Conservation (phyloP, 2,888 invertebrate genomes). For the Hypsopygia costalis region DNA sequence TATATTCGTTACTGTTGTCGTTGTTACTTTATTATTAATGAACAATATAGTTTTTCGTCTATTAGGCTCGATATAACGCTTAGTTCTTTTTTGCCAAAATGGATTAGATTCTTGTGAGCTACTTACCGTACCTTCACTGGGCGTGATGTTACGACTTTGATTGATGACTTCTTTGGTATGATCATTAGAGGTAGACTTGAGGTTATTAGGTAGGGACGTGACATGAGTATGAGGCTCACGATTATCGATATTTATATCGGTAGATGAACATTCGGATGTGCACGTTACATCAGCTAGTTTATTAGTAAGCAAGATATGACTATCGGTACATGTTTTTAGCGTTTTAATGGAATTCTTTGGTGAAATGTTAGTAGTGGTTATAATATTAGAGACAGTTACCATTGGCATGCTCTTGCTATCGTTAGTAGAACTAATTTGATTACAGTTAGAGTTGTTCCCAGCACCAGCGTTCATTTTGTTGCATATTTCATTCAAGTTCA, state of each 20-base stretch:
- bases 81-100: conserved; percentile 69
- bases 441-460: conserved; percentile 56
- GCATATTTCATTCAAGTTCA: conserved; percentile 76
- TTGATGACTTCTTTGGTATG: conserved; percentile 37
- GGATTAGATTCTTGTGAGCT: conserved; percentile 69
- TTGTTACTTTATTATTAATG: conserved; percentile 71
- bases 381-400: conserved; percentile 80
- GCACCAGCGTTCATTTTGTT: conserved; percentile 69
- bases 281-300: conserved; percentile 47
- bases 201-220: conserved; percentile 22
- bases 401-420: conserved; percentile 73
- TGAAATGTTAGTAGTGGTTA: conserved; percentile 77
- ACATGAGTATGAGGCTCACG: conserved; percentile 37
- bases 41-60: conserved; percentile 74
- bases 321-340: conserved; percentile 52
- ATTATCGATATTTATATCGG: conserved; percentile 28
- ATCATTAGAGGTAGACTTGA: conserved; percentile 31
- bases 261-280: conserved; percentile 48
- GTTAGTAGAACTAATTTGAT: conserved; percentile 44
- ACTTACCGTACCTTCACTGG: conserved; percentile 54
- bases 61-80: conserved; percentile 65
- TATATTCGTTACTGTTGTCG: conserved; percentile 43
- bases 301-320: conserved; percentile 44
- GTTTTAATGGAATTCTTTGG: conserved; percentile 74
- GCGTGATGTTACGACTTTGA: conserved; percentile 39